Conservation (phyloP, 2,113 vertebrate species). For the Micromys minutus region DNA sequence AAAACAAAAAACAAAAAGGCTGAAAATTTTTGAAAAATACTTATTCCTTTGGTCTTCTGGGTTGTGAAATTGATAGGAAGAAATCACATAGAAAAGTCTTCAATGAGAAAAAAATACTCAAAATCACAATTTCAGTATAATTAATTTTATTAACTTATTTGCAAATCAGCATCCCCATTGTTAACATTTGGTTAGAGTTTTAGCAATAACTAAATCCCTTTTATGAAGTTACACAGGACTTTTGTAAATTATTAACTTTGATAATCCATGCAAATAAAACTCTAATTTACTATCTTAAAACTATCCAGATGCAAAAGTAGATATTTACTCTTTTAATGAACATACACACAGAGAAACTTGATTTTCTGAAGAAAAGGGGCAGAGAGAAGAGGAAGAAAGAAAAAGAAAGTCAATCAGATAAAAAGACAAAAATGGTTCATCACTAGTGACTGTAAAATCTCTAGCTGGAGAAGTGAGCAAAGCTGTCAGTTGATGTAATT, state of each 20-base stretch:
- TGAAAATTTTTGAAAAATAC: constrained; percentile 38
- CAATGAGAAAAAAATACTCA: constrained; percentile 35
- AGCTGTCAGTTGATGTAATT: not conserved
- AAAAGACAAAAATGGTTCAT: not conserved
- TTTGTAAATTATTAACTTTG: not conserved
- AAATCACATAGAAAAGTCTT: constrained; percentile 16
- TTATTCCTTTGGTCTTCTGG: constrained; percentile 32
- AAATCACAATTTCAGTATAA: constrained; percentile 30
- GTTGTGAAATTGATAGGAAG: constrained; percentile 44
- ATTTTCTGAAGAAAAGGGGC: not conserved
- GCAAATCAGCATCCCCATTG: not conserved
- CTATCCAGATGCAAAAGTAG: not conserved
- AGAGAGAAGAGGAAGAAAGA: not conserved
- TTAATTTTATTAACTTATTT: constrained; percentile 64
- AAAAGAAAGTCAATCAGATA: not conserved
- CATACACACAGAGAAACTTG: not conserved
- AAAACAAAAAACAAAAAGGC: constrained; percentile 86
- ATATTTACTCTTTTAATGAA: not conserved
- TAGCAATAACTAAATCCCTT: not conserved
- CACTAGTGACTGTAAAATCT: not conserved
- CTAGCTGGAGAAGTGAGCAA: not conserved
- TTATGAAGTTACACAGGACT: not conserved
- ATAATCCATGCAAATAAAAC: not conserved
- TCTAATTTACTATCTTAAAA: not conserved
- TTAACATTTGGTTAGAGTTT: not conserved